Percentiles rank a stretch among this genome's conserved stretches.
Evolutionary conservation across 2,888 invertebrate genomes (phyloP).

Genomic region (Catocala fraxini): DNA sequence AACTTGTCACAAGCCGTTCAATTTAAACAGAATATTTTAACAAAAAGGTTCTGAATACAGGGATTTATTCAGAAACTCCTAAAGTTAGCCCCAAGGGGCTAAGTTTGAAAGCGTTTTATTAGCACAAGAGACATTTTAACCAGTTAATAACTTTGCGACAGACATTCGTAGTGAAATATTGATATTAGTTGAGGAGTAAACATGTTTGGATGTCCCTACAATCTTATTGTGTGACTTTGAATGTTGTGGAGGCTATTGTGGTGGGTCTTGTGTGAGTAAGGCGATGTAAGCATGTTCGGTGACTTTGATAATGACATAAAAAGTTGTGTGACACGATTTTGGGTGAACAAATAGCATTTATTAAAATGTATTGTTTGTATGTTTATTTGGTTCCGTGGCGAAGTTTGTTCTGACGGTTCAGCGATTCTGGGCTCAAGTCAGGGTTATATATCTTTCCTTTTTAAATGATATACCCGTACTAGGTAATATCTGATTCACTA

Average conservation of each 20-base stretch:
- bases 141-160: constrained; percentile 20
- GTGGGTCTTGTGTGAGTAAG: no score
- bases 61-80: constrained; percentile 2
- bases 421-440: no score
- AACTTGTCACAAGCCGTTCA: not conserved
- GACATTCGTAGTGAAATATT: constrained; percentile 24
- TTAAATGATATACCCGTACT: no score
- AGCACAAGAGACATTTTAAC: constrained; percentile 24
- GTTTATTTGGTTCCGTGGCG: no score
- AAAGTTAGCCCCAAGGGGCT: constrained; percentile 3
- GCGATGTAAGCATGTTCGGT: no score
- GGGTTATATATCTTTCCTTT: no score
- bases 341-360: no score
- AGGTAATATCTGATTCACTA: no score
- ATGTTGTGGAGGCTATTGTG: constrained; percentile 3
- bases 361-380: no score
- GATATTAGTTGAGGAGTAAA: constrained; percentile 16
- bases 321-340: no score
- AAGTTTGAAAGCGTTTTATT: constrained; percentile 31
- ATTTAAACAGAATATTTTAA: constrained; percentile 7
- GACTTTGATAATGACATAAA: no score
- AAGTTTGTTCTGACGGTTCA: no score
- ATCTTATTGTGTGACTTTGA: constrained; percentile 18
- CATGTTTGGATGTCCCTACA: constrained; percentile 5
- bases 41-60: constrained; percentile 6